A percentile compares a stretch with the other conserved stretches of the same genome.
phyloP scores from a whole-genome alignment of 2,888 invertebrate genomes.

The Cephus nigrinus region DNA sequence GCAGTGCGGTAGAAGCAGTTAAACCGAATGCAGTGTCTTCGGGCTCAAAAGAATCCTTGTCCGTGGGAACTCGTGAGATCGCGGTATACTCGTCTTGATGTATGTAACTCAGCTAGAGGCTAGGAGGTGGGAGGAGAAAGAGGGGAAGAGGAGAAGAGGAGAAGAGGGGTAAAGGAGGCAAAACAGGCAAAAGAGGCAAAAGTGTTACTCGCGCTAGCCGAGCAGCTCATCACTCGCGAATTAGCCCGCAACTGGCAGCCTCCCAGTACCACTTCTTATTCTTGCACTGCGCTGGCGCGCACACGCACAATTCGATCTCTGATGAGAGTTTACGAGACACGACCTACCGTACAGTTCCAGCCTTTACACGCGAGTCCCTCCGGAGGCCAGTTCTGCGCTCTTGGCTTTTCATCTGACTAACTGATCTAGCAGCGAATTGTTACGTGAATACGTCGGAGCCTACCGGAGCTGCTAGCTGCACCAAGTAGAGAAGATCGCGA shows the following conservation, averaged over 20 bases:
- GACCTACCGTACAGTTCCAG: neutral
- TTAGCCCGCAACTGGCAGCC: conserved; percentile 45
- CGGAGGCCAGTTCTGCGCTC: neutral
- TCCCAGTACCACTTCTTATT: conserved; percentile 37
- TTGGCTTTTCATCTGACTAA: no score
- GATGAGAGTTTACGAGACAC: conserved; percentile 50
- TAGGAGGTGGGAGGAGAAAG: conserved; percentile 1
- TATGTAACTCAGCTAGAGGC: conserved; percentile 8
- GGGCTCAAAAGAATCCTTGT: conserved; percentile 57
- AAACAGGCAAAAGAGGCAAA: conserved; percentile 23
- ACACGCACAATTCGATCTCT: conserved; percentile 43
- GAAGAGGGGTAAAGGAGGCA: conserved; percentile 16
- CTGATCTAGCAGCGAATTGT: no score
- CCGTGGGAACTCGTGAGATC: conserved; percentile 58
- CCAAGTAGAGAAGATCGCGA: neutral
- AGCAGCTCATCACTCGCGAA: conserved; percentile 53
- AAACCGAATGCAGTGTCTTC: conserved; percentile 64
- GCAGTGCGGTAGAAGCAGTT: conserved; percentile 58
- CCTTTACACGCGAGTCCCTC: neutral
- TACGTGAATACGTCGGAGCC: neutral
- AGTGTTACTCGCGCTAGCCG: conserved; percentile 28
- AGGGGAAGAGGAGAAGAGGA: neutral
- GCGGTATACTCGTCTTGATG: conserved; percentile 21
- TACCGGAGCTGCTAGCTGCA: neutral
- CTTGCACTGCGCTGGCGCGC: conserved; percentile 15